Evolutionary conservation across 2,113 vertebrate species (phyloP), one percentile per base, ranked within the genome.

Genomic region (Nycticorax nycticorax): DNA sequence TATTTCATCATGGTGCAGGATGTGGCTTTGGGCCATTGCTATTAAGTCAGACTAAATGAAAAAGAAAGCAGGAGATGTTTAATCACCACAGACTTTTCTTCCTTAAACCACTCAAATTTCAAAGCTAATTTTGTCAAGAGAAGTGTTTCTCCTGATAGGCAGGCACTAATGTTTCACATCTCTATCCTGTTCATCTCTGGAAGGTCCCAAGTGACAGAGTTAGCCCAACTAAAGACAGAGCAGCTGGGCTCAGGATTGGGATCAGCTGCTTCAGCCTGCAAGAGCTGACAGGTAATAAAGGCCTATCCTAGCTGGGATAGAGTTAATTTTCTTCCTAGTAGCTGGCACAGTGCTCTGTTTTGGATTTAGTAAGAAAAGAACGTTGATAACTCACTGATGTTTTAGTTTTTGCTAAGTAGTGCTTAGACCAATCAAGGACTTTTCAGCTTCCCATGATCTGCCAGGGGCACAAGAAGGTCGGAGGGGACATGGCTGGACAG

Each of bases 1-100:
- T 69, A 60, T 89, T 93, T 91, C 86, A 62, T 53, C 66, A 57
- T 4, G 9, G 33, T 22, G 39, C 95, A 96, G 91, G 95, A 96
- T 93, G 92, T 95, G 91, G 95, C 86, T 95, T 84, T 48, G 33
- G 18, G 77, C 10, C n/a, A 60, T 13, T 50, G 26, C 63, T 48
- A 37, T 82, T 50, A 85, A 19, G 5, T 85, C 52, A 80, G 19
- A 50, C 19, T 50, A 55, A 41, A 55, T 2, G 10, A 56, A 75
- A 85, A 91, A 68, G 52, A 35, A 64, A 72, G 35, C 87, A 69
- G 0, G 0, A 69, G 59, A 7, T 24, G 26, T 57, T 93, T 73
- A 69, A 87, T 93, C 35, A 75, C 24, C 23, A 14, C 21, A 23
- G 60, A 15, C 22, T 77, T 84, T 55, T 45, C 66, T 64, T 63